Evolutionary conservation across 2,888 invertebrate genomes (phyloP), one percentile per base, ranked within the genome.

Genomic region (Opisthograptis luteolata): DNA sequence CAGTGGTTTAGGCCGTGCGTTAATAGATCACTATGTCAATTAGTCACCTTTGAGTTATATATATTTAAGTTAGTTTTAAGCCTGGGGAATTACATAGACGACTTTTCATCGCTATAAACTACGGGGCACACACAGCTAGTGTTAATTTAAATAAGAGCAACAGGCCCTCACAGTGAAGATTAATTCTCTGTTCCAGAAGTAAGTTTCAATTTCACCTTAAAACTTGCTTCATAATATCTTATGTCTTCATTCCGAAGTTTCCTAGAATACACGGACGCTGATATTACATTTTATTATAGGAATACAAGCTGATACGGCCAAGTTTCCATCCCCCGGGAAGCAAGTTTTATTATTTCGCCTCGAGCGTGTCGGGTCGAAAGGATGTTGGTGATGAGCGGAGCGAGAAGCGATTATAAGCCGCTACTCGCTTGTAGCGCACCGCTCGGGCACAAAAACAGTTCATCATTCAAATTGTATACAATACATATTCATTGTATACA

Each of bases 311-410:
- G 62, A 59, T 60, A 60, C 59, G 55, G 40, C 37, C 48, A 52
- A 61, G 60, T 62, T 66, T 55, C 37, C 36, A 30, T 31, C 58
- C 57, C 36, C 31, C 40, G 56, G 54, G 25, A 35, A 24, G 42
- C 35, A 66, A 69, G 62, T 70, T 74, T 71, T 71, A 73, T 76
- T 71, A 66, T 72, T 66, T 67, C 34, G 55, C 67, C 62, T 39
- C 34, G 25, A 51, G 66, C 62, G 54, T 55, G 56, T 13, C 6
- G 31, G 7, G 22, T 25, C 7, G 9, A 3, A 5, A 2, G 2
- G 14, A 0, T 3, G 3, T 0, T 12, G 24, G 30, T 51, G 30
- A 35, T 13, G 6, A 35, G 44, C 28, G 40, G 14, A 51, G 50
- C 50, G 40, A 12, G 2, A 4, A 19, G 20, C 20, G 28, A 12